A percentile compares a stretch with the other conserved stretches of the same genome.
Evolutionary conservation across 1,140 invertebrate genomes (phyloP).

Genomic region (Teleogryllus occipitalis): DNA sequence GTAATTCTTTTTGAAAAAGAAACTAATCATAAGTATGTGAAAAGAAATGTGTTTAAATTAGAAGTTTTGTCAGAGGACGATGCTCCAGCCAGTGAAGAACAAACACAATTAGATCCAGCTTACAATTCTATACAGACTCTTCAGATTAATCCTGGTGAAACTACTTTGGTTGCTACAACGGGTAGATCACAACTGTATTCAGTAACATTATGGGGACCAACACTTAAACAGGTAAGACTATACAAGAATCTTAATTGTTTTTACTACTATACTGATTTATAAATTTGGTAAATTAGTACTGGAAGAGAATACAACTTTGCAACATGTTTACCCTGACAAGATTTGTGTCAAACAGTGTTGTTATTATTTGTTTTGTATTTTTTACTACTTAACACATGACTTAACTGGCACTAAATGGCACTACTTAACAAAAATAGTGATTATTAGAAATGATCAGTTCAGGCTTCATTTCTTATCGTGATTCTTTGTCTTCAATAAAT

Average conservation of each 20-base stretch:
- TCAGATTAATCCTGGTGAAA: conserved; percentile 43
- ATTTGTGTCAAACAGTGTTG: not conserved
- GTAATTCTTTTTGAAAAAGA: conserved; percentile 58
- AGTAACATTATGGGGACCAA: conserved; percentile 45
- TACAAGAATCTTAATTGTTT: too few relatives aligned
- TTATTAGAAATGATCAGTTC: too few relatives aligned
- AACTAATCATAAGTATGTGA: conserved; percentile 47
- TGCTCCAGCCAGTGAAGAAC: conserved; percentile 40
- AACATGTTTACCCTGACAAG: too few relatives aligned
- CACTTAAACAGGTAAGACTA: not conserved
- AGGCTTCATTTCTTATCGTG: too few relatives aligned
- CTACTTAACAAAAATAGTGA: too few relatives aligned
- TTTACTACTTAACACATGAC: not conserved
- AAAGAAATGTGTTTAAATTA: conserved; percentile 43
- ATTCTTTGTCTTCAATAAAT: too few relatives aligned
- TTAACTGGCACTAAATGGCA: not conserved
- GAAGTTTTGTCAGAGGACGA: conserved; percentile 18
- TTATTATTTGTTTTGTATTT: too few relatives aligned
- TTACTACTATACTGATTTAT: too few relatives aligned
- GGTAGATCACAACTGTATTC: conserved; percentile 53
- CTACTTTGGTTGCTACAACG: conserved; percentile 51
- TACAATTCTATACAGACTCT: conserved; percentile 48
- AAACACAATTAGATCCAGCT: conserved; percentile 28
- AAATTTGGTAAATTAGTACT: too few relatives aligned
- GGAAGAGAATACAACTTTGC: too few relatives aligned